Evolutionary conservation across 2,888 invertebrate genomes (phyloP), one percentile per base, ranked within the genome.

Genomic region (Poecilus cupreus): DNA sequence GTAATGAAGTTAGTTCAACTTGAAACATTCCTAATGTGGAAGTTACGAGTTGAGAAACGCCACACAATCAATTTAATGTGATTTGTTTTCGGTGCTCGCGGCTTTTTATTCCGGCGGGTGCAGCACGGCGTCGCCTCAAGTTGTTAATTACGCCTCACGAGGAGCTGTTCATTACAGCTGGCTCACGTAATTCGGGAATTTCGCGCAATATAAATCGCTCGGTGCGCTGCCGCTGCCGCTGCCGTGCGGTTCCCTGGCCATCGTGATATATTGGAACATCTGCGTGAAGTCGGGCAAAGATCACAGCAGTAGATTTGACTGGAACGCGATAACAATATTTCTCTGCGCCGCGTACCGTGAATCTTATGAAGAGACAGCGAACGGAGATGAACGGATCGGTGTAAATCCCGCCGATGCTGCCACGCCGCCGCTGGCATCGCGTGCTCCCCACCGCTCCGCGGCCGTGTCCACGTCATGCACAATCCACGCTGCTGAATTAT

Each of bases 321-420:
- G 75, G 75, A 81, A 80, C 75, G 81, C 81, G 81, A 81, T 81
- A 81, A 81, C 81, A 81, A 75, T 81, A 81, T 81, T 81, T 81
- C 81, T 81, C 81, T 81, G 75, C 51, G 24, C 60, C 60, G 75
- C 64, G 74, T 24, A 75, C 57, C 80, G 80, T 81, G 81, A 81
- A 81, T 81, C 81, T 80, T 80, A 80, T 74, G 64, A 60, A 81
- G 79, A 51, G 80, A 80, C 80, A 81, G 81, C 60, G n/a, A 74
- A 49, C 81, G 75, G 81, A 60, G 81, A 81, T 81, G 81, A 81
- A 81, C 81, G 81, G 64, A 51, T 20, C 22, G 74, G 60, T 80
- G 79, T 49, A 80, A 80, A 80, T 80, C 37, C 57, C 37, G 51
- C 46, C 64, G 57, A 22, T 57, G 18, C 22, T 20, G 57, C 46